These are phyloP conservation scores for Anguilla megastoma DNA, from an alignment of 2,797 vertebrate species.

Conservation along the genomic window DNA sequence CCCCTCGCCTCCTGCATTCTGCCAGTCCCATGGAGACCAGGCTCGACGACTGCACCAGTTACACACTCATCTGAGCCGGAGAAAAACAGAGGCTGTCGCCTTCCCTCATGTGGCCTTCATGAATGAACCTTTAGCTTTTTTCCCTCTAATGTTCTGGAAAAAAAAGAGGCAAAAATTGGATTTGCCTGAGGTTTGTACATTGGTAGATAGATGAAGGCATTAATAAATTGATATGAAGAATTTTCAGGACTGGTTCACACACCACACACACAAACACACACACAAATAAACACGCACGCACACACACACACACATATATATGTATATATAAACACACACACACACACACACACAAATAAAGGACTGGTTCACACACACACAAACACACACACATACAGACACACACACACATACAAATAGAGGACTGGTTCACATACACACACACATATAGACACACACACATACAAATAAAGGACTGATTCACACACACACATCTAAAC, in stretches of 20 bases:
- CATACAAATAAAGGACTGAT: no score
- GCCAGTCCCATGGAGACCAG: background rate
- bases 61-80: background rate
- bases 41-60: background rate
- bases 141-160: background rate
- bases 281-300: background rate
- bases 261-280: background rate
- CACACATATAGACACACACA: no score
- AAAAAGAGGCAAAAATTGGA: background rate
- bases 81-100: background rate
- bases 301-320: background rate
- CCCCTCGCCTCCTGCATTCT: background rate
- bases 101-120: background rate
- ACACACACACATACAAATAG: no score
- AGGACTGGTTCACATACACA: no score
- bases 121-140: background rate
- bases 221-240: background rate
- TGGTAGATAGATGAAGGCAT: background rate
- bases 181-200: background rate
- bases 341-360: background rate
- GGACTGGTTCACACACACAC: no score
- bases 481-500: background rate
- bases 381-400: no score
- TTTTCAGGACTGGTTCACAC: background rate
- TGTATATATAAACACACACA: background rate